phyloP scores from a whole-genome alignment of 2,113 vertebrate species.

The Pachypanchax playfairii region DNA sequence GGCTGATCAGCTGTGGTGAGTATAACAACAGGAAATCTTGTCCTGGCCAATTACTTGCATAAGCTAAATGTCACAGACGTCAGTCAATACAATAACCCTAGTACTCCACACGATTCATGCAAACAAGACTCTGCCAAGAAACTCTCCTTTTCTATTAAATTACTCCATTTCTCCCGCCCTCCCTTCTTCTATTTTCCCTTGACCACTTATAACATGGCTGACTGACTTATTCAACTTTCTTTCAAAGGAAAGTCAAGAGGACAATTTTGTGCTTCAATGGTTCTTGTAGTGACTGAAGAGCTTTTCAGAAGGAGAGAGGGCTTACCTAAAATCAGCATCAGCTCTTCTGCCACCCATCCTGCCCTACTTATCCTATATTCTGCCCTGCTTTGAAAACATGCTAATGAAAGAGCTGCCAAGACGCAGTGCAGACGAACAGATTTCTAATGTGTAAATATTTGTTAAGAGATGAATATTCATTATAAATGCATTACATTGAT shows the following conservation, averaged over 20 bases:
- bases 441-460: not conserved
- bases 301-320: constrained; percentile 42
- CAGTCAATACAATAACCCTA: constrained; percentile 4
- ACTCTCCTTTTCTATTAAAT: constrained; percentile 33
- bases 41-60: constrained; percentile 8
- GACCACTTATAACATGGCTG: constrained; percentile 40
- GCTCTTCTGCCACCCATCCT: constrained; percentile 42
- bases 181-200: constrained; percentile 27
- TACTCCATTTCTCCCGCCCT: constrained; percentile 12
- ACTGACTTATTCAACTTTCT: constrained; percentile 54
- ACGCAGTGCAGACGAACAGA: constrained; percentile 23
- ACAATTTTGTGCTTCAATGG: constrained; percentile 64
- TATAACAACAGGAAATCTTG: constrained; percentile 7
- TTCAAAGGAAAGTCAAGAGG: constrained; percentile 63
- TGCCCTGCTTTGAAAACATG: constrained; percentile 14
- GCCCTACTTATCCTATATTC: constrained; percentile 21
- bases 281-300: constrained; percentile 58
- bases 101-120: constrained; percentile 1
- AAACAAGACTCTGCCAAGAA: constrained; percentile 10
- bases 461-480: not conserved
- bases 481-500: too few relatives aligned
- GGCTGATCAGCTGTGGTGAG: constrained; percentile 7
- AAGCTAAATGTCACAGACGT: constrained; percentile 18
- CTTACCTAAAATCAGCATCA: constrained; percentile 44
- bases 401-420: constrained; percentile 46